These are phyloP conservation scores for Diorhabda elongata DNA, from an alignment of 1,140 invertebrate genomes.

Conservation along the genomic window DNA sequence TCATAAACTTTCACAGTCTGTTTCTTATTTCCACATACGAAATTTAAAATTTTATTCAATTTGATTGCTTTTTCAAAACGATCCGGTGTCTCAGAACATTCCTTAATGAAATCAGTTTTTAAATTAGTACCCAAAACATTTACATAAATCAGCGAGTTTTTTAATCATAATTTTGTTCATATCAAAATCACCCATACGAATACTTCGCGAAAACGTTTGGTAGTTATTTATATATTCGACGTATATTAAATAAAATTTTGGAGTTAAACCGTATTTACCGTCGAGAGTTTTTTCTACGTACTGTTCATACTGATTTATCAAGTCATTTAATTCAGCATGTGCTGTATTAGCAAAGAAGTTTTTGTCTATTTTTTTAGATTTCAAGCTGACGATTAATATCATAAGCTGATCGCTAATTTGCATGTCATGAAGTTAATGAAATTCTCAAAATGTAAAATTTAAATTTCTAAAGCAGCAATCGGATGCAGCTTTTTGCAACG, in stretches of 20 bases:
- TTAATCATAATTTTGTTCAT: conserved; percentile 6
- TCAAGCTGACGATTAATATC: not conserved
- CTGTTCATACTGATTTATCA: not conserved
- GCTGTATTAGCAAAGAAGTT: too few species aligned
- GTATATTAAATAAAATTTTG: not conserved
- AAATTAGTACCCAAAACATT: too few species aligned
- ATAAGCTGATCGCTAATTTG: too few species aligned
- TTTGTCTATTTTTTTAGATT: too few species aligned
- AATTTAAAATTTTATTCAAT: too few species aligned
- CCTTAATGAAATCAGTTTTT: too few species aligned
- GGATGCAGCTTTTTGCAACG: conserved; percentile 30
- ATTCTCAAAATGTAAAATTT: not conserved
- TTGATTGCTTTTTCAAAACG: too few species aligned
- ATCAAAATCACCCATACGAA: conserved; percentile 16
- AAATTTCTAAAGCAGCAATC: too few species aligned
- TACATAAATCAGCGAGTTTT: conserved; percentile 6
- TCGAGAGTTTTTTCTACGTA: not conserved
- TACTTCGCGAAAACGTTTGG: not conserved
- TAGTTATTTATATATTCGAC: not conserved
- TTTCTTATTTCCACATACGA: too few species aligned
- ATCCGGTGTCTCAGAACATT: too few species aligned
- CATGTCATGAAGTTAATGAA: too few species aligned
- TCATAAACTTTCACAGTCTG: too few species aligned
- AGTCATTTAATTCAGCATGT: not conserved
- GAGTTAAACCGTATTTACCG: not conserved